Conservation (phyloP, 2,113 vertebrate genomes). For the Tretioscincus oriximinensis region DNA sequence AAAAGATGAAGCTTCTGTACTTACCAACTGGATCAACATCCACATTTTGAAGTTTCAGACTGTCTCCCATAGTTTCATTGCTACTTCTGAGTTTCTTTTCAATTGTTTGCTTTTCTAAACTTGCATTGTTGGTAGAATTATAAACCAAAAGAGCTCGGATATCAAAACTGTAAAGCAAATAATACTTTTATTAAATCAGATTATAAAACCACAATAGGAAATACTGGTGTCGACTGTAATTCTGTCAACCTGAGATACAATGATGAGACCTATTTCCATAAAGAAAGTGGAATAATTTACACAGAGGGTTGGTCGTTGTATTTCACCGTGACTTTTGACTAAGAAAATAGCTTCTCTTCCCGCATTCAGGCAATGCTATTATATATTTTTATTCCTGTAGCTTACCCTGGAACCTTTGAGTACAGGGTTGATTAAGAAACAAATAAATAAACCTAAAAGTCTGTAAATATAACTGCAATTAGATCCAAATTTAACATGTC, state of each 20-base stretch:
- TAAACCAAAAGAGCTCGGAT: conserved; percentile 84
- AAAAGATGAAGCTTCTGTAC: conserved; percentile 42
- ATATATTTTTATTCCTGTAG: too few relatives aligned
- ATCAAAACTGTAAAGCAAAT: conserved; percentile 70
- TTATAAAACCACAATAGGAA: conserved; percentile 16
- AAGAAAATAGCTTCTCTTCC: too few relatives aligned
- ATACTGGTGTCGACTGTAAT: not conserved
- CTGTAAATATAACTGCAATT: not conserved
- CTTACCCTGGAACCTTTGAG: too few relatives aligned
- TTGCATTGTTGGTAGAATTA: conserved; percentile 73
- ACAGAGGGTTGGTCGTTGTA: too few relatives aligned
- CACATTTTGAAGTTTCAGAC: conserved; percentile 66
- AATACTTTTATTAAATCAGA: conserved; percentile 41
- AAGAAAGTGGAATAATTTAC: not conserved
- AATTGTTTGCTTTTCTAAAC: conserved; percentile 73
- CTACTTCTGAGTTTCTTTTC: conserved; percentile 67
- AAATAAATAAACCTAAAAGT: not conserved
- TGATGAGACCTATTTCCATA: not conserved
- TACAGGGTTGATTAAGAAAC: too few relatives aligned
- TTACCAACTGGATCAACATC: conserved; percentile 77
- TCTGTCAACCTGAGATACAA: not conserved
- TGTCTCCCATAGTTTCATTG: conserved; percentile 60
- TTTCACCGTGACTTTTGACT: too few relatives aligned
- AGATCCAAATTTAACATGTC: not conserved
- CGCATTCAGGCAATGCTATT: too few relatives aligned